A percentile compares a stretch with the other conserved stretches of the same genome.
Conservation (phyloP, 92 coral and sea anemone genomes). For the Heliopora coerulea region DNA sequence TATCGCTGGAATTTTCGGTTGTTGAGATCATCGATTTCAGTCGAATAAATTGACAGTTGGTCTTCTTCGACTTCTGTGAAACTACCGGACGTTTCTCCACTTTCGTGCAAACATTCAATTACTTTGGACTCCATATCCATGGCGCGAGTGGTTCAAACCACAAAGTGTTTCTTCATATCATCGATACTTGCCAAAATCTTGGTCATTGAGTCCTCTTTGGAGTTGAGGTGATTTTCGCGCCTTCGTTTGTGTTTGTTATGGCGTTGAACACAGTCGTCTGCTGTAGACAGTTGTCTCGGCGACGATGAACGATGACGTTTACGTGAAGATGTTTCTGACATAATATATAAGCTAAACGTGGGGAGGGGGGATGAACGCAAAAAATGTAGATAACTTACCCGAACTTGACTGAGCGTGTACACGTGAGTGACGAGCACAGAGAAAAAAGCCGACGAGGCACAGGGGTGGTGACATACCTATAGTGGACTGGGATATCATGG, state of each 20-base stretch:
- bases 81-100: background rate
- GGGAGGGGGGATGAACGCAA: background rate
- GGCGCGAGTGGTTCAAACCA: slow-evolving; percentile 14
- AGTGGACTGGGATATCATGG: background rate
- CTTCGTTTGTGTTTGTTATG: slow-evolving; percentile 13
- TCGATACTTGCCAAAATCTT: slow-evolving; percentile 3
- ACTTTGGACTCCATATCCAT: slow-evolving; percentile 2
- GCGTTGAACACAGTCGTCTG: background rate
- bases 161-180: slow-evolving; percentile 29
- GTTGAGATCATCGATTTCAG: background rate
- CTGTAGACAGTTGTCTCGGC: background rate
- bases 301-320: slow-evolving; percentile 30
- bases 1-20: no score
- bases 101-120: background rate
- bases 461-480: background rate
- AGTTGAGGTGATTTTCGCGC: slow-evolving; percentile 12
- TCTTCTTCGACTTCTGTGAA: background rate
- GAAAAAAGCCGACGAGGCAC: slow-evolving; percentile 17
- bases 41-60: slow-evolving; percentile 16
- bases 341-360: background rate
- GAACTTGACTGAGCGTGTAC: slow-evolving; percentile 32
- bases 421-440: slow-evolving; percentile 32
- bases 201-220: background rate
- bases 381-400: background rate
- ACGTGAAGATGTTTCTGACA: slow-evolving; percentile 5